Evolutionary conservation across 2,113 vertebrate species (phyloP).

Genomic region (Bufo bufo): DNA sequence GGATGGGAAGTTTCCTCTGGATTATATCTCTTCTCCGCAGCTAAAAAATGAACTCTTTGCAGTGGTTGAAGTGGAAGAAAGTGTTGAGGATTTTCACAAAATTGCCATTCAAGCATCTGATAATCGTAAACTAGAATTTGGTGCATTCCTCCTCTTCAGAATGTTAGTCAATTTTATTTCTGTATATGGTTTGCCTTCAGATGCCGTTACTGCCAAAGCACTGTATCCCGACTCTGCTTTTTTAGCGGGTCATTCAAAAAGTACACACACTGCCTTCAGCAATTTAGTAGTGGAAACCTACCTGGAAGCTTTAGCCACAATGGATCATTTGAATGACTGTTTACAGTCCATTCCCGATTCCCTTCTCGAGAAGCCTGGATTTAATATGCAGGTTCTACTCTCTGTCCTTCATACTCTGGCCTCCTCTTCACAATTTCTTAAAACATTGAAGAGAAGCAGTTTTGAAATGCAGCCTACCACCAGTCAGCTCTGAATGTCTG

Average conservation of each 20-base stretch:
- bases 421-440: neutral
- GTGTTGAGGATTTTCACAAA: constrained; percentile 66
- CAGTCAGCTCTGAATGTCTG: neutral
- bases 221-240: constrained; percentile 55
- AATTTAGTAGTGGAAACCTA: constrained; percentile 77
- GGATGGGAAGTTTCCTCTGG: constrained; percentile 74
- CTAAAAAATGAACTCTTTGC: constrained; percentile 79
- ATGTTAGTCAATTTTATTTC: constrained; percentile 78
- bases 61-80: constrained; percentile 70
- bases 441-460: neutral
- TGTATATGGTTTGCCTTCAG: constrained; percentile 73
- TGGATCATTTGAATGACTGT: constrained; percentile 78
- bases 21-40: constrained; percentile 71
- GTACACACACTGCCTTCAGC: constrained; percentile 68
- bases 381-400: constrained; percentile 77
- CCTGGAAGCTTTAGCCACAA: constrained; percentile 75
- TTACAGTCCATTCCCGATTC: constrained; percentile 72
- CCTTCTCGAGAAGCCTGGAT: constrained; percentile 68
- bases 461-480: neutral
- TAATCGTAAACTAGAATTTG: constrained; percentile 70
- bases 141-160: constrained; percentile 71
- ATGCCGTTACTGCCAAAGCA: constrained; percentile 65
- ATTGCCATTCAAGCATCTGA: constrained; percentile 63
- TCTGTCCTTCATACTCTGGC: constrained; percentile 75
- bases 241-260: constrained; percentile 60